These are phyloP conservation scores for Amazona ochrocephala DNA, from an alignment of 2,797 vertebrate species.

Conservation along the genomic window DNA sequence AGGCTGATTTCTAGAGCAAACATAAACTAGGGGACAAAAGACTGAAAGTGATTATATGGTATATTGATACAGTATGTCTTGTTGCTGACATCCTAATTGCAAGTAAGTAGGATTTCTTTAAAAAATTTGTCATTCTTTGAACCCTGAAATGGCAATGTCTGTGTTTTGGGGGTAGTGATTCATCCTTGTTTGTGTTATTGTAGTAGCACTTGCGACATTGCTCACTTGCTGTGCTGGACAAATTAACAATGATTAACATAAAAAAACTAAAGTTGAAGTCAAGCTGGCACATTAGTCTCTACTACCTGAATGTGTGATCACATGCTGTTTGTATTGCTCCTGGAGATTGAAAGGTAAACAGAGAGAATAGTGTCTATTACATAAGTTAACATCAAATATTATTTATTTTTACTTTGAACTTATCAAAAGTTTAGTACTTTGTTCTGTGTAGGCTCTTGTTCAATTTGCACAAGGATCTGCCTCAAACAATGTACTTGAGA, in stretches of 20 bases:
- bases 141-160: neutral
- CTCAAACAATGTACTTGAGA: neutral
- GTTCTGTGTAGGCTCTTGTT: neutral
- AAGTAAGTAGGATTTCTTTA: neutral
- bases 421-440: neutral
- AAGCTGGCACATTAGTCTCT: neutral
- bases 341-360: neutral
- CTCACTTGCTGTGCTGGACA: neutral
- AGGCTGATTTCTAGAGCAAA: neutral
- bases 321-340: neutral
- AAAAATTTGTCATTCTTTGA: neutral
- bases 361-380: neutral
- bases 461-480: neutral
- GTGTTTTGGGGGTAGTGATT: neutral
- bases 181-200: neutral
- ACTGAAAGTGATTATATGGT: neutral
- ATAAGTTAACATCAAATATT: neutral
- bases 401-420: neutral
- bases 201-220: rapidly evolving
- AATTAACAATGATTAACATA: neutral
- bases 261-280: rapidly evolving
- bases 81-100: neutral
- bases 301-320: neutral
- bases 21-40: neutral
- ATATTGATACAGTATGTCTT: neutral